A percentile compares a stretch with the other conserved stretches of the same genome.
These are phyloP conservation scores for Microctenopoma lineatum DNA, from an alignment of 2,797 vertebrate species.

Conservation along the genomic window DNA sequence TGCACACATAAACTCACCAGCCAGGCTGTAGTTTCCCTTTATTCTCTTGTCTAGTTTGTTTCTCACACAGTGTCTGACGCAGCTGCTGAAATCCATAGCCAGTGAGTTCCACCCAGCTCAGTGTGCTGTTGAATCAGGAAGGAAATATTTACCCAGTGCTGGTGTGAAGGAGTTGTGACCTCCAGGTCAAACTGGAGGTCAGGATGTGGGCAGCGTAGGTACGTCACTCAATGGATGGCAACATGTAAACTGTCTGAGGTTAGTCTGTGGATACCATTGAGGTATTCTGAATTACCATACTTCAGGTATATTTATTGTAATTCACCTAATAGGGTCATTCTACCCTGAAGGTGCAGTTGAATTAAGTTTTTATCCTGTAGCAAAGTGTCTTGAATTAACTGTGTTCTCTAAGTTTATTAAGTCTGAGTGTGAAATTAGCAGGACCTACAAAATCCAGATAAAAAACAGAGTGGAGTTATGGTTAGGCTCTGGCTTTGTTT, in stretches of 20 bases:
- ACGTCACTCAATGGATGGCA: constrained; percentile 44
- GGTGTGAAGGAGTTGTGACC: constrained; percentile 71
- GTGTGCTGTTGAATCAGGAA: constrained; percentile 58
- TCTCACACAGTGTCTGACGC: constrained; percentile 51
- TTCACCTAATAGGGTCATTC: background rate
- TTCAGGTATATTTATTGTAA: constrained; percentile 2
- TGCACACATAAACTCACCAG: constrained; percentile 38
- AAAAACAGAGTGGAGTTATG: too few relatives aligned
- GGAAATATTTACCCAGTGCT: constrained; percentile 72
- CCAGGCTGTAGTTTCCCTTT: constrained; percentile 32
- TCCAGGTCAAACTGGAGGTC: constrained; percentile 56
- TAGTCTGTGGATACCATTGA: constrained; percentile 11
- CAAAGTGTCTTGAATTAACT: too few relatives aligned
- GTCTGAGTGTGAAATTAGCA: too few relatives aligned
- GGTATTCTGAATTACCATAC: constrained; percentile 17
- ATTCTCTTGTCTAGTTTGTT: constrained; percentile 49
- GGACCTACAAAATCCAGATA: too few relatives aligned
- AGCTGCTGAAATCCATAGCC: constrained; percentile 30
- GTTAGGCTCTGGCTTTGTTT: too few relatives aligned
- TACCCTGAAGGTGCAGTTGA: too few relatives aligned
- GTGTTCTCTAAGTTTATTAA: too few relatives aligned
- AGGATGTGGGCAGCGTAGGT: constrained; percentile 59
- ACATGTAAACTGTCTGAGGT: constrained; percentile 23
- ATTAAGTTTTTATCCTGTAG: too few relatives aligned
- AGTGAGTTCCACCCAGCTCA: constrained; percentile 31